Evolutionary conservation across 2,888 invertebrate species (phyloP), one percentile per base, ranked within the genome.

Genomic region (Seira sanloemensis): DNA sequence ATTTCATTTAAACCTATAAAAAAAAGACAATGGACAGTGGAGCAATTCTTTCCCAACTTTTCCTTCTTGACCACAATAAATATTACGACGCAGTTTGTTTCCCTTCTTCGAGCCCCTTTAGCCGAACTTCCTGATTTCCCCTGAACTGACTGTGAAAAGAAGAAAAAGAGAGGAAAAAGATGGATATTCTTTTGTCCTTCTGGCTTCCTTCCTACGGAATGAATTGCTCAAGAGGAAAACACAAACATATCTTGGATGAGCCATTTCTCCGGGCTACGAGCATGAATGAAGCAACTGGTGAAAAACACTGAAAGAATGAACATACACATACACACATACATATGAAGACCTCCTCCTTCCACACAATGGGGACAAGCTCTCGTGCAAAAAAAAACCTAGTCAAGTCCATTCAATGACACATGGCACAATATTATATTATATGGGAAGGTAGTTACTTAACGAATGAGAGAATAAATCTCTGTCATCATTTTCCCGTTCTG

Each of bases 401-500:
- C 37, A 37, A 12, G 12, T 37, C 37, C 37, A 37, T 37, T n/a
- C 16, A 58, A 58, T 80, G 80, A 69, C 80, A 74, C 74, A 74
- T 81, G 69, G 54, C 72, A 71, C 76, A 76, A 81, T 81, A 12
- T 37, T 37, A 75, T 82, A 76, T 65, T 77, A n/a, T 58, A 23
- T 37, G 72, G 25, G 77, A 72, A 67, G 75, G 72, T 82, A 83
- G 66, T 82, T 77, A 83, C 77, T 82, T 77, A 77, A 69, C 71
- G 72, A 73, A 83, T 78, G 78, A 73, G 78, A 62, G 62, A 73
- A 83, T 83, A 83, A 83, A 83, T 83, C 83, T 77, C 67, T 78
- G 83, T 83, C 80, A 74, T 80, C 78, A 83, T 83, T 83, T 77
- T 21, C 83, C 58, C 23, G 37, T 37, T 4, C 4, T 37, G 37